These are phyloP conservation scores for Palaemon carinicauda DNA, from an alignment of 1,140 invertebrate species.

Conservation along the genomic window DNA sequence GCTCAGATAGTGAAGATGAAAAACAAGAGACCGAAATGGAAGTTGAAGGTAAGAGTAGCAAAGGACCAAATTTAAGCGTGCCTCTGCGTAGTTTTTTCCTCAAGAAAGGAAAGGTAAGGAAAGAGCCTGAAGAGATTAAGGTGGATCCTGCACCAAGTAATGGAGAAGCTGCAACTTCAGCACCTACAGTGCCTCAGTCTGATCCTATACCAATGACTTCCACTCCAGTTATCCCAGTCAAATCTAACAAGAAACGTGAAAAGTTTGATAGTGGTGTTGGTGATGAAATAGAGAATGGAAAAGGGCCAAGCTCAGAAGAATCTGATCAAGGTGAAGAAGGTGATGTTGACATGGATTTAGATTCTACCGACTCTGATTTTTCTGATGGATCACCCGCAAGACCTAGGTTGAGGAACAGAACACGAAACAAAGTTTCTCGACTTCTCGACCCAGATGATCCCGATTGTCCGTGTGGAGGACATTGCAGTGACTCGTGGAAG, in stretches of 20 bases:
- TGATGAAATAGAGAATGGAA: constrained; percentile 47
- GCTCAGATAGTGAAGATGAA: too few relatives aligned
- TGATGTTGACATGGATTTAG: constrained; percentile 41
- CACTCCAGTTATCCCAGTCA: constrained; percentile 8
- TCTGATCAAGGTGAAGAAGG: constrained; percentile 40
- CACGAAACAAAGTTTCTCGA: constrained; percentile 13
- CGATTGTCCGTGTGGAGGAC: constrained; percentile 10
- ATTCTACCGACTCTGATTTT: constrained; percentile 42
- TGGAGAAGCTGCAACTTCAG: not conserved
- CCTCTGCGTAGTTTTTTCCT: too few relatives aligned
- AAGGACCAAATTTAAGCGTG: not conserved
- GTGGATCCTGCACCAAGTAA: too few relatives aligned
- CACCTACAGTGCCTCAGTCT: constrained; percentile 21
- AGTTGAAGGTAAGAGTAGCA: not conserved
- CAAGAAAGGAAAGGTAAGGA: not conserved
- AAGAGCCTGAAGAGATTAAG: not conserved
- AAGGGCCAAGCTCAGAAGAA: constrained; percentile 41
- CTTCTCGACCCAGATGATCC: constrained; percentile 39
- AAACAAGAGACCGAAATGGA: not conserved
- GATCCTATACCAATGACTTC: constrained; percentile 37
- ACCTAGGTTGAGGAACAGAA: too few relatives aligned
- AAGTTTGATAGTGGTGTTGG: constrained; percentile 50
- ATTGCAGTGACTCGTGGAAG: constrained; percentile 20
- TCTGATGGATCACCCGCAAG: constrained; percentile 33
- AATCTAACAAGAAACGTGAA: constrained; percentile 40